Base-by-base conservation (phyloP, 2,888 invertebrate species). In the Esperia sulphurella region DNA sequence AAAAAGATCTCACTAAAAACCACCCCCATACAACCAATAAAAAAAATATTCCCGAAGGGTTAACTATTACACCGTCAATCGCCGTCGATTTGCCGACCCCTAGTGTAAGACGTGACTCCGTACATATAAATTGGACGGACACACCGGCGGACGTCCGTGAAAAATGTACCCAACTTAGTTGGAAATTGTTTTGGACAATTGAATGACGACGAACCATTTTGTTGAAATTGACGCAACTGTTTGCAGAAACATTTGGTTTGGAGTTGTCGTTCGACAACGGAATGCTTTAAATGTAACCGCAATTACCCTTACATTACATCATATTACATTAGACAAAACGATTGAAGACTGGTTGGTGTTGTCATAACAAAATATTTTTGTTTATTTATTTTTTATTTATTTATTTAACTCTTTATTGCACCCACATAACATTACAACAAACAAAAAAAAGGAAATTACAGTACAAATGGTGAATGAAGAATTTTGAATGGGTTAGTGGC, bases 141-240 rank as follows among this genome's bases (percentile, higher is more conserved):
- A 8, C 21, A 14, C 46, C 35, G 33, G 13, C 33, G 4, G 38
- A 12, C 21, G 21, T 21, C 28, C 9, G 30, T 35, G 35, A 50
- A 37, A 50, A 30, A 46, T 49, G 41, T 21, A 14, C 38, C 33
- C 38, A 45, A 49, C 8, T 49, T 45, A 33, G 28, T 42, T 28
- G 29, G 40, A 49, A 45, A 49, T 49, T 49, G 49, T 39, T 43
- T 47, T 42, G 38, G 13, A 43, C 21, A 33, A 43, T 43, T 41
- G 12, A 33, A 21, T 5, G 41, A 21, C 8, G 10, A 8, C n/a
- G n/a, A 33, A 8, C 21, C 5, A 21, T 21, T 21, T 33, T 8
- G 8, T 33, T 38, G 38, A n/a, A 13, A 38, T 38, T 38, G 38
- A 38, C n/a, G 8, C 7, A 8, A 3, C 9, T 10, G 33, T 2